Conservation (phyloP, 2,797 vertebrate species). For the Poecilia velifera region DNA sequence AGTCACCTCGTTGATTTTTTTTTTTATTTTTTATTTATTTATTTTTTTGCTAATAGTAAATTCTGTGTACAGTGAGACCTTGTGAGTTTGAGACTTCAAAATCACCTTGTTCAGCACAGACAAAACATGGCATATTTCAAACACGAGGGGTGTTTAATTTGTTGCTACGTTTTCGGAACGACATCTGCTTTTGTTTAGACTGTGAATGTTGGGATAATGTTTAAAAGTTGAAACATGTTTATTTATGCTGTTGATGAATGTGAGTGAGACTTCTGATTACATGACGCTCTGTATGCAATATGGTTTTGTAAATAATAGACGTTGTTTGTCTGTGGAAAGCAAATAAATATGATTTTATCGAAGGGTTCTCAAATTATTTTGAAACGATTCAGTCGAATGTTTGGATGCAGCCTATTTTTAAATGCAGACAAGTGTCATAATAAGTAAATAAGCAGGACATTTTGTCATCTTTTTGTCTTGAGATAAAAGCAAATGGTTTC, state of each 20-base stretch:
- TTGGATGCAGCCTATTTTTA: background rate
- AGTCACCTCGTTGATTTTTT: constrained; percentile 10
- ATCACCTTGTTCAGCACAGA: constrained; percentile 1
- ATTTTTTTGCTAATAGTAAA: constrained; percentile 6
- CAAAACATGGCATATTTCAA: constrained; percentile 1
- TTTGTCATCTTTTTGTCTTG: background rate
- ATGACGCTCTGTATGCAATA: constrained; percentile 49
- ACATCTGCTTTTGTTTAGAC: constrained; percentile 27
- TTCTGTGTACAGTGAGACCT: constrained; percentile 18
- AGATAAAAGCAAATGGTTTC: constrained; percentile 25
- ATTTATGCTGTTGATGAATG: constrained; percentile 29
- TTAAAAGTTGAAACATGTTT: constrained; percentile 23
- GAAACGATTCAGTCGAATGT: constrained; percentile 8
- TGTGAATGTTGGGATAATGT: constrained; percentile 34
- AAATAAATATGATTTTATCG: constrained; percentile 79
- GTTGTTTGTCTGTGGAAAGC: constrained; percentile 70
- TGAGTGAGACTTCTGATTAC: constrained; percentile 30
- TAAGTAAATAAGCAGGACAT: background rate
- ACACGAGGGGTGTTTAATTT: constrained; percentile 13
- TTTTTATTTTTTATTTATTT: constrained; percentile 4
- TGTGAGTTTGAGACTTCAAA: constrained; percentile 19
- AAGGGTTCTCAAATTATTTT: constrained; percentile 34
- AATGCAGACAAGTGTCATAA: background rate
- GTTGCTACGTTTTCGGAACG: constrained; percentile 8
- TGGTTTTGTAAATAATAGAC: constrained; percentile 59